Base-by-base conservation (phyloP, 2,888 invertebrate species). In the Laspeyria flexula region DNA sequence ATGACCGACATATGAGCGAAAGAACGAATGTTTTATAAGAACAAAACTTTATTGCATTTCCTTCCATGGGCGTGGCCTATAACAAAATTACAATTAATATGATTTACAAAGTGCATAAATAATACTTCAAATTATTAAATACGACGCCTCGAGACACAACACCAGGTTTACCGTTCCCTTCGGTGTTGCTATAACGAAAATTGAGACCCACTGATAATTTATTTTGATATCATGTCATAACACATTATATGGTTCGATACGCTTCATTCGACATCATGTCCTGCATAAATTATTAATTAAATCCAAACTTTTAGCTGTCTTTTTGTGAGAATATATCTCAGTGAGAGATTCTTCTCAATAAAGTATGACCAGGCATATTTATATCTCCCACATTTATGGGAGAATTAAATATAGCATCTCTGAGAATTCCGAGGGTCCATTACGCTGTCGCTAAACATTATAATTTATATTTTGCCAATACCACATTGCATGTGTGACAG, bases 31-130 rank as follows among this genome's bases (percentile, higher is more conserved):
- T 53, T 49, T 45, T 60, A 53, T 40, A 67, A 57, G 60, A 56
- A 53, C 51, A 71, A 71, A 65, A 65, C 55, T 55, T 55, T 62
- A 73, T 73, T 71, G 60, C 73, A 65, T 73, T 71, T 65, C 73
- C 65, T 62, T 59, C 54, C 56, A 37, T 45, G 50, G 48, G 60
- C 53, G 68, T 73, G 73, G 76, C 74, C 71, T 77, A 71, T 82
- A 81, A 81, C 79, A 81, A 85, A 84, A 86, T 85, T 84, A 82
- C 80, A 86, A 87, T 88, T 86, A 83, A 85, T 71, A 77, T 86
- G 86, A 88, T 87, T 87, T 87, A 86, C 82, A 73, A 77, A 74
- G 65, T 69, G 65, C 79, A 79, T 77, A 78, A 87, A 88, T 87
- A 83, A 80, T 73, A 68, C 66, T 75, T 81, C 76, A 81, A 77